Base-by-base conservation (phyloP, 2,888 invertebrate genomes). In the Dorcus hopei region DNA sequence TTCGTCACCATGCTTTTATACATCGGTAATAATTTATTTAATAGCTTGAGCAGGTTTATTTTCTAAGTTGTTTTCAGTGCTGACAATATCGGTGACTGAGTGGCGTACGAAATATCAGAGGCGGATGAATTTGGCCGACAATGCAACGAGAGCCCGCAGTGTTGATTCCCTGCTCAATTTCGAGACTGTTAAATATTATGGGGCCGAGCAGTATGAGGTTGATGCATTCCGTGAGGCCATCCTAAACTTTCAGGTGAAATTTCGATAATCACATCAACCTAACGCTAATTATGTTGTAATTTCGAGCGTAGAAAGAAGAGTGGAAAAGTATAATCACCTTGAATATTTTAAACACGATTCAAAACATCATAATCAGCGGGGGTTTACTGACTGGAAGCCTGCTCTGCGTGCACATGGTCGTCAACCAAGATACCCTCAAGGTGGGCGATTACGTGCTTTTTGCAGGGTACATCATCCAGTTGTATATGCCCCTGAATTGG, bases 101-200 rank as follows among this genome's bases (percentile, higher is more conserved):
- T 98, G 98, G 98, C 85, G 98, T 9, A 98, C 97, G 0, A 94
- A 97, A 77, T 98, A 87, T 80, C 91, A 97, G 67, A 83, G 97
- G 38, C 85, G 90, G 4, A 96, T 97, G 95, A 99, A 98, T 79
- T 81, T 89, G 33, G 90, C 95, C 0, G 97, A 98, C 74, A 99
- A 98, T 78, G 93, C 89, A 40, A 90, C 91, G 59, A 90, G 93
- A 70, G 93, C 95, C 4, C 86, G 91, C 59, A 95, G 95, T 54
- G 96, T 98, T 0, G 98, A 99, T 79, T 97, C 98, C 0, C 80
- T 99, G 54, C 83, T 98, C 9, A 99, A 99, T 81, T 98, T 95
- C 80, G 98, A 99, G 81, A 98, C 98, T 0, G 98, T 97, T 0
- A 99, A 99, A 77, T 98, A 98, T 80, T 98, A 97, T 75, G 93